Percentiles rank a stretch among this genome's conserved stretches.
These are phyloP conservation scores for Heliocidaris tuberculata DNA, from an alignment of 35 echinoderm and acorn worm species.

Conservation along the genomic window DNA sequence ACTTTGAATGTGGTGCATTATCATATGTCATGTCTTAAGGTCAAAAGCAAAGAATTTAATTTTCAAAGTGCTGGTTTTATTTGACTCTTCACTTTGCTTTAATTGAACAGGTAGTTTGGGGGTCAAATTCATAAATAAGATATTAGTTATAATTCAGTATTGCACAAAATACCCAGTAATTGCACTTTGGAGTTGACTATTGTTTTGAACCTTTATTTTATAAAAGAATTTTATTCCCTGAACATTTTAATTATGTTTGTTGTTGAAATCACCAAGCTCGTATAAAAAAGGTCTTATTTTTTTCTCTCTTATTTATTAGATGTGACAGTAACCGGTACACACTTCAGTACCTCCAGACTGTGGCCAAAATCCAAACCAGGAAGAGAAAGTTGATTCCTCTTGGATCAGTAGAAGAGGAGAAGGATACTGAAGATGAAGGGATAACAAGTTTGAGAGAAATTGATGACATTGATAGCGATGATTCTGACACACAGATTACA, in stretches of 20 bases:
- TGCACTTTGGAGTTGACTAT: too few relatives aligned
- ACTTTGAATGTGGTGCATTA: too few relatives aligned
- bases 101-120: too few relatives aligned
- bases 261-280: neutral
- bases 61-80: too few relatives aligned
- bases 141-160: too few relatives aligned
- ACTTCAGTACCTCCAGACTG: conserved; percentile 65
- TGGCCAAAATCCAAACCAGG: conserved; percentile 51
- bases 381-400: conserved; percentile 43
- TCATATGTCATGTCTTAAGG: too few relatives aligned
- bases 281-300: neutral
- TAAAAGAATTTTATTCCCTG: too few relatives aligned
- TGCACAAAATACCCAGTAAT: too few relatives aligned
- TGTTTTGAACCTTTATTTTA: too few relatives aligned
- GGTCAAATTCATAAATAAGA: too few relatives aligned
- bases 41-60: too few relatives aligned
- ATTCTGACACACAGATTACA: conserved; percentile 20
- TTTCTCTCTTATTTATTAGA: conserved; percentile 51
- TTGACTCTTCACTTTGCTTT: too few relatives aligned
- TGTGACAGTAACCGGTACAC: conserved; percentile 82
- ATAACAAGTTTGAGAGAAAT: conserved; percentile 1
- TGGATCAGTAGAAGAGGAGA: neutral
- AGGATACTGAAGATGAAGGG: conserved; percentile 39
- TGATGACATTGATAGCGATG: conserved; percentile 13
- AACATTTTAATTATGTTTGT: neutral